phyloP scores from a whole-genome alignment of 1,140 invertebrate species.

The Scylla paramamosain region DNA sequence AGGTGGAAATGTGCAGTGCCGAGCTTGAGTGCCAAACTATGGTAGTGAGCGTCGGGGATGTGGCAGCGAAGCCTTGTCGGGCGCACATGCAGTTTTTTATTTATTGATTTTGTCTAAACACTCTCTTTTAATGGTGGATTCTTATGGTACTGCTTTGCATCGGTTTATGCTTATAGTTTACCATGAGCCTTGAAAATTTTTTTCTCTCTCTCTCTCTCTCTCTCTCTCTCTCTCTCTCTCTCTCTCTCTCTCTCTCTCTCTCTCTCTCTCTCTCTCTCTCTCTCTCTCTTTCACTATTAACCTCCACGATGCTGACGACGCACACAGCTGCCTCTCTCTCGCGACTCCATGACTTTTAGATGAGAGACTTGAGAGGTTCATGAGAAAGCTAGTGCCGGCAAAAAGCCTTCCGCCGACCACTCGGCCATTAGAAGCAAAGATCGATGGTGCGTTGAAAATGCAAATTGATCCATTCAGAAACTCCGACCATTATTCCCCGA shows the following conservation, averaged over 20 bases:
- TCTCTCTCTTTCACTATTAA: background rate
- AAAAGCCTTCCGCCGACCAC: background rate
- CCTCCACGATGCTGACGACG: background rate
- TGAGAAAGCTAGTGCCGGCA: background rate
- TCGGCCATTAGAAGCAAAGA: constrained; percentile 1
- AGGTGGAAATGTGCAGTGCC: background rate
- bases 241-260: constrained; percentile 22
- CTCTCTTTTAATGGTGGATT: too few relatives aligned
- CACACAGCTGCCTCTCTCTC: background rate
- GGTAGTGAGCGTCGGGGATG: background rate
- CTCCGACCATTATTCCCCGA: background rate
- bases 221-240: background rate
- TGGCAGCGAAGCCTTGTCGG: background rate
- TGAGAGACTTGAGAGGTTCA: background rate
- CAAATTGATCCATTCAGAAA: background rate
- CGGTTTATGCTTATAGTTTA: too few relatives aligned
- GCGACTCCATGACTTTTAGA: background rate
- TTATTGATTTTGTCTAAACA: too few relatives aligned
- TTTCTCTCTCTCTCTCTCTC: background rate
- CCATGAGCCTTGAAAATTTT: background rate
- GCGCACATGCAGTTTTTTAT: background rate
- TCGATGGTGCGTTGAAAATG: background rate
- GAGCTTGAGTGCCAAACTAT: background rate
- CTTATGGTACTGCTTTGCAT: too few relatives aligned
- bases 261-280: background rate